Conservation (phyloP, 2,797 vertebrate species). For the Morelia viridis region DNA sequence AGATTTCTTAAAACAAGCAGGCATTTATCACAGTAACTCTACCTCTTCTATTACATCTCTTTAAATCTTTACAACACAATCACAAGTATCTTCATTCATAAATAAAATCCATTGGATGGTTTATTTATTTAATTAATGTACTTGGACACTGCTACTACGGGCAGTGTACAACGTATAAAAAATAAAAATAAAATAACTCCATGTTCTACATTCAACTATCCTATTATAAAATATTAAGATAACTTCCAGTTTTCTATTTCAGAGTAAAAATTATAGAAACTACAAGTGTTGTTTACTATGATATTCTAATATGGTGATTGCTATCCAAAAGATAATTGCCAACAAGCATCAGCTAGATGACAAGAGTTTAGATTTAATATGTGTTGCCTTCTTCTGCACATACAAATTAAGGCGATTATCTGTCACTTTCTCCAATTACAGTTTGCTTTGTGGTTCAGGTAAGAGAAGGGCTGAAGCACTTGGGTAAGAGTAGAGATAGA, state of each 20-base stretch:
- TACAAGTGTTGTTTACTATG: neutral
- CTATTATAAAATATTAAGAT: neutral
- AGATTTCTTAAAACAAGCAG: neutral
- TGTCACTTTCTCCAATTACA: neutral
- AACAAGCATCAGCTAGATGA: neutral
- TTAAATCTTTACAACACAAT: neutral
- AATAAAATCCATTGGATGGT: neutral
- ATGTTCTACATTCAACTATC: neutral
- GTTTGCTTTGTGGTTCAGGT: neutral
- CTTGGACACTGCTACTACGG: neutral
- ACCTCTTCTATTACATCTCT: neutral
- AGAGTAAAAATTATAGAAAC: neutral
- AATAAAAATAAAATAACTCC: neutral
- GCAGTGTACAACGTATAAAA: neutral
- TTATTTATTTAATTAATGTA: neutral
- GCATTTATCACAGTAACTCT: neutral
- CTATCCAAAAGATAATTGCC: neutral
- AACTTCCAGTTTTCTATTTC: neutral
- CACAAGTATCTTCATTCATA: neutral
- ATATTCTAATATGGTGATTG: neutral
- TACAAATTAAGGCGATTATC: constrained; percentile 1
- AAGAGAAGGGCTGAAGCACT: neutral
- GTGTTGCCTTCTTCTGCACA: neutral
- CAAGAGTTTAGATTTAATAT: neutral
- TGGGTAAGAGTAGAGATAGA: neutral